These are phyloP conservation scores for Aldabrachelys gigantea DNA, from an alignment of 2,113 vertebrate genomes.

Conservation along the genomic window DNA sequence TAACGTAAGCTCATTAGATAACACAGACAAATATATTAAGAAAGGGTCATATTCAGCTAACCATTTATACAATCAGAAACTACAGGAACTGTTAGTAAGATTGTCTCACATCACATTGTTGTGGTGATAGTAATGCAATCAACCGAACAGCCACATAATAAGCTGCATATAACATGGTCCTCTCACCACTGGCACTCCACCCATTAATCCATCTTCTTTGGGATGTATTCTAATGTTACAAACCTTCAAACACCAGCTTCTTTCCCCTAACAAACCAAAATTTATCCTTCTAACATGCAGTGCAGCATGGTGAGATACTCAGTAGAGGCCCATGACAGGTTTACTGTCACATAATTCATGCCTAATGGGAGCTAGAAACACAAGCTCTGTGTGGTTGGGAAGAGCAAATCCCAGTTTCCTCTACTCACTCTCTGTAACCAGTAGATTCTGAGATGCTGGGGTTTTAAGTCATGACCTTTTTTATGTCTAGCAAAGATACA, in stretches of 20 bases:
- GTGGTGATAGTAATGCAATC: background rate
- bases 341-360: background rate
- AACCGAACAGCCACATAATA: background rate
- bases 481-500: no score
- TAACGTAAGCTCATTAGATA: background rate
- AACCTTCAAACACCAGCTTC: background rate
- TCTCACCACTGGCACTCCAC: background rate
- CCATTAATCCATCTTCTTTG: accelerated
- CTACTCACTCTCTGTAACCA: background rate
- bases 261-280: background rate
- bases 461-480: background rate
- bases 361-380: accelerated
- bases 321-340: background rate
- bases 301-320: background rate
- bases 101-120: background rate
- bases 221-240: background rate
- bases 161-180: background rate
- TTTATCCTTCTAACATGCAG: background rate
- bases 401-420: background rate
- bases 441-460: no score
- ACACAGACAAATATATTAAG: background rate
- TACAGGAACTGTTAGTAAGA: background rate
- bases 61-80: background rate
- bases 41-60: background rate
- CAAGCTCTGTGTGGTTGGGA: background rate